Evolutionary conservation across 2,888 invertebrate genomes (phyloP), one percentile per base, ranked within the genome.

Genomic region (Thyatira batis): DNA sequence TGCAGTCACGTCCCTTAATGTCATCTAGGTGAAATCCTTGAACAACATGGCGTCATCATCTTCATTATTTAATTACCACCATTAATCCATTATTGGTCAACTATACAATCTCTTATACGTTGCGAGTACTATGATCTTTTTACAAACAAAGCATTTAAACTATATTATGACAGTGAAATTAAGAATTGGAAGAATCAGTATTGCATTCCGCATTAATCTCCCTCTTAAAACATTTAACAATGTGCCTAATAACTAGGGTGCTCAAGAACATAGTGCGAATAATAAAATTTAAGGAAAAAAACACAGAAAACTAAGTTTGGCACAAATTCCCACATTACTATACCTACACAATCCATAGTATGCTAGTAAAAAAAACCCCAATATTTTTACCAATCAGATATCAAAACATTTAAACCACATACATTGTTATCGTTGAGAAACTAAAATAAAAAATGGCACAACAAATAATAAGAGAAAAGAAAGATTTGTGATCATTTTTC

Each of bases 401-500:
- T 8, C 39, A 17, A 17, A 39, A 39, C 23, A 23, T 43, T 39
- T 21, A 65, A 53, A 46, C 51, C 44, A 58, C 44, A 53, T 45
- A 52, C 28, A 54, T 53, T 45, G 43, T 50, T 53, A n/a, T n/a
- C n/a, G 57, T 39, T 39, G 43, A 57, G 59, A 65, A 52, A 48
- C 53, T 20, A 51, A 65, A 60, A 65, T n/a, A 63, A 50, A 62
- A 71, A 72, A 76, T 76, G 77, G 77, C 76, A 76, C 77, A 63
- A 21, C 39, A 58, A 45, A 54, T 57, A 51, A 51, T 59, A 30
- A 11, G 1, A 11, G 10, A 30, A 30, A 30, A 30, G 1, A 1
- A 5, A 11, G 11, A n/a, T n/a, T n/a, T n/a, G n/a, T n/a, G n/a
- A n/a, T n/a, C n/a, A n/a, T n/a, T n/a, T n/a, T n/a, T n/a, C n/a